Evolutionary conservation across 2,888 invertebrate species (phyloP), one percentile per base, ranked within the genome.

Genomic region (Drosophila borealis): DNA sequence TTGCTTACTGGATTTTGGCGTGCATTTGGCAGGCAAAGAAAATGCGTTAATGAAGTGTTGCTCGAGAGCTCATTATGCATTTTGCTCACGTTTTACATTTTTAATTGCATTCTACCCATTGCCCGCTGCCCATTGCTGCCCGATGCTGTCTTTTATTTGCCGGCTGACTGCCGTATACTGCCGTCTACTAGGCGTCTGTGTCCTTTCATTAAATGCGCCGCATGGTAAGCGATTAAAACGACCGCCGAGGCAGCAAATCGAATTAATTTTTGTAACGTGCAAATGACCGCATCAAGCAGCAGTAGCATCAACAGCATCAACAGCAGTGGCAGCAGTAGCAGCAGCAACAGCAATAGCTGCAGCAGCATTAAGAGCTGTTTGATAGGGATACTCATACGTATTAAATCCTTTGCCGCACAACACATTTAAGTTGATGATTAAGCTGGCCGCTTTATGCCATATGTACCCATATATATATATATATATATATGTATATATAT

Each of bases 261-360:
- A 90, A 90, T 91, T 90, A 90, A 91, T 91, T 89, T 90, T 85
- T 85, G 90, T 90, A 91, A 91, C 86, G 87, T 81, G 88, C 80
- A 90, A 90, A 89, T 85, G 81, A 80, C 80, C 80, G 79, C 76
- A 73, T 70, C 72, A 76, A 67, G 73, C 59, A 45, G 61, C 64
- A 56, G 14, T 44, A 57, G 39, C 65, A 62, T 19, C 45, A 50
- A 33, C 46, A 54, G 29, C 34, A 39, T 4, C 56, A 33, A 2
- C 41, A 41, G 21, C 56, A 42, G 10, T 53, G 46, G 19, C 34
- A 34, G 11, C 37, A 37, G 19, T 17, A 56, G 21, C 48, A 41
- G 51, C 51, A 36, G 17, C 53, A 29, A n/a, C 21, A 19, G 9
- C 39, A 53, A n/a, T 17, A 55, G 33, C 46, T 34, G 25, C n/a